Conservation (phyloP, 2,888 invertebrate genomes). For the Oscheius sp. region DNA sequence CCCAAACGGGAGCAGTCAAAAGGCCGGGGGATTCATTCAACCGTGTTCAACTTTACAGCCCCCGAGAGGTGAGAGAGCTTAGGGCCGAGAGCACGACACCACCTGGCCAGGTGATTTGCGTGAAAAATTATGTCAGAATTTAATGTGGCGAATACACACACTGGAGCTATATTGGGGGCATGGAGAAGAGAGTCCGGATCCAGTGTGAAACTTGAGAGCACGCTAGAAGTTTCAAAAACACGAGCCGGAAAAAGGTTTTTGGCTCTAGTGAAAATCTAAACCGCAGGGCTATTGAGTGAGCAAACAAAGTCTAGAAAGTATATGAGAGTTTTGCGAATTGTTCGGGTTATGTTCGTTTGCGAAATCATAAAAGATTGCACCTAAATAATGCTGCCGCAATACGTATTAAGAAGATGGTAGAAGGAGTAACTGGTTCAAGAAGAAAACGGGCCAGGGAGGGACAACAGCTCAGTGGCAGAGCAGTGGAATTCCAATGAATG, state of each 20-base stretch:
- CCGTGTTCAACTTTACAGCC: conserved; percentile 33
- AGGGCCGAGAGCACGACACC: conserved; percentile 8
- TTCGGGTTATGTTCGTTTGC: no score
- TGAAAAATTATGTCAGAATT: conserved; percentile 34
- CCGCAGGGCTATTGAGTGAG: conserved; percentile 15
- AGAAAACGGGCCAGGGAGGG: no score
- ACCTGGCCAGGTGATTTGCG: conserved; percentile 38
- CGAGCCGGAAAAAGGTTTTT: not conserved
- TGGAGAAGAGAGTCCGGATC: not conserved
- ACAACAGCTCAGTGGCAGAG: no score
- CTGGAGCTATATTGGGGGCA: not conserved
- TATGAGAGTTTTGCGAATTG: no score
- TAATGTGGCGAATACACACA: conserved; percentile 1
- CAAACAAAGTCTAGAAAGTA: not conserved
- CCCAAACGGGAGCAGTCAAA: no score
- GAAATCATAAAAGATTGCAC: no score
- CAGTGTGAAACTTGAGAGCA: conserved; percentile 15
- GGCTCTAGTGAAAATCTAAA: not conserved
- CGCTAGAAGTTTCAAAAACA: not conserved
- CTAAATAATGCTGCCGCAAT: no score
- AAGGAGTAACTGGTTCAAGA: no score
- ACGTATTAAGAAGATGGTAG: no score
- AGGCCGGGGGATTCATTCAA: conserved; percentile 25
- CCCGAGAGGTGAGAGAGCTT: not conserved
- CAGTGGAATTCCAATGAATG: no score